Percentiles rank a stretch among this genome's conserved stretches.
Conservation (phyloP, 2,888 invertebrate genomes). For the Caenorhabditis zanzibari region DNA sequence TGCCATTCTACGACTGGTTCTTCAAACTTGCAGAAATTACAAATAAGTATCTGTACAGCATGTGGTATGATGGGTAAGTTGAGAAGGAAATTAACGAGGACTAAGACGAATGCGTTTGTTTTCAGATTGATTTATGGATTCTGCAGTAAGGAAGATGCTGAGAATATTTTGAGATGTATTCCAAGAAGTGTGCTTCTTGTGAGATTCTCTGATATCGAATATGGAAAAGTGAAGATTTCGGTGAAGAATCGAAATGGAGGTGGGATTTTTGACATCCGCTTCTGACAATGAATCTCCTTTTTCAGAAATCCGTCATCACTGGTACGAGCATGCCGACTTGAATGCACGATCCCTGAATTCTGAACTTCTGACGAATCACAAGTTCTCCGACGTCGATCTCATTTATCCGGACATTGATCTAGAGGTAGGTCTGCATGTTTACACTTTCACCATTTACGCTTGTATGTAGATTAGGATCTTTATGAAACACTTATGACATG, state of each 20-base stretch:
- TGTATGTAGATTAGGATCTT: constrained; percentile 34
- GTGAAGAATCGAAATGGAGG: constrained; percentile 79
- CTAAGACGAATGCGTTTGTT: too few relatives aligned
- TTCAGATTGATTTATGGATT: constrained; percentile 81
- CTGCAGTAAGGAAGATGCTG: constrained; percentile 82
- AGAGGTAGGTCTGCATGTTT: constrained; percentile 70
- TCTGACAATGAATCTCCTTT: too few relatives aligned
- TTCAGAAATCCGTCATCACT: constrained; percentile 81
- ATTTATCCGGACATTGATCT: constrained; percentile 82
- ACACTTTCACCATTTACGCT: background rate
- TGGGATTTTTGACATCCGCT: constrained; percentile 16
- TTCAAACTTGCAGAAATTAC: constrained; percentile 82
- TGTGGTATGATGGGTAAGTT: constrained; percentile 83
- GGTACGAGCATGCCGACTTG: constrained; percentile 82
- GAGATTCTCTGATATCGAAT: constrained; percentile 83
- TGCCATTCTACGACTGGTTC: constrained; percentile 80
- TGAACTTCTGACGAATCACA: constrained; percentile 80
- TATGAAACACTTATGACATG: constrained; percentile 40
- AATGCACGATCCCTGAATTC: constrained; percentile 76
- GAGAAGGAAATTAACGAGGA: background rate
- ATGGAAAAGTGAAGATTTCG: constrained; percentile 82
- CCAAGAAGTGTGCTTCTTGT: constrained; percentile 77
- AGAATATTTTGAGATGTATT: constrained; percentile 77
- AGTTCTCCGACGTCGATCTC: constrained; percentile 79
- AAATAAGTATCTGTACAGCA: constrained; percentile 81